These are phyloP conservation scores for Thecophora atra DNA, from an alignment of 2,888 invertebrate genomes.

Conservation along the genomic window DNA sequence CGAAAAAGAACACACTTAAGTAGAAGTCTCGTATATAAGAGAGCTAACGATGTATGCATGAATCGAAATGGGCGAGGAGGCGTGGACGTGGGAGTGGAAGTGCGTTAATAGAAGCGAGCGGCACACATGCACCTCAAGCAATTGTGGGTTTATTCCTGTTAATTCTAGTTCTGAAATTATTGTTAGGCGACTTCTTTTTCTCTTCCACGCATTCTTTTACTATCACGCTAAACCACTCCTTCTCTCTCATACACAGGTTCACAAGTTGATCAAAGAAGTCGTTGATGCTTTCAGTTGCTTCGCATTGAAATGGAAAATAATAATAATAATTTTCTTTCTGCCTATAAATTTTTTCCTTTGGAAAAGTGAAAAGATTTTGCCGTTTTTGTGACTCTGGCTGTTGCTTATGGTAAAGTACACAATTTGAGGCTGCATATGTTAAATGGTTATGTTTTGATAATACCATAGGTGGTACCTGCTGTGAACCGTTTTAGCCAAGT, in stretches of 20 bases:
- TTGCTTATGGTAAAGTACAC: slow-evolving; percentile 22
- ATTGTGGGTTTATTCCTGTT: slow-evolving; percentile 1
- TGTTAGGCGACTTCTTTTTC: slow-evolving; percentile 5
- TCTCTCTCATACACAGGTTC: no score
- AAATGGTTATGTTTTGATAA: no score
- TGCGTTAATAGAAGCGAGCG: neutral
- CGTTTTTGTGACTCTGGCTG: neutral
- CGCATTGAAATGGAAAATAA: slow-evolving; percentile 42
- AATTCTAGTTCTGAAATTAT: slow-evolving; percentile 18
- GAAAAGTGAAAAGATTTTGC: neutral
- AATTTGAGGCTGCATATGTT: slow-evolving; percentile 18
- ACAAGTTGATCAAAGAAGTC: neutral
- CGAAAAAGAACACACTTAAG: slow-evolving; percentile 8
- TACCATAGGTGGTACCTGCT: no score
- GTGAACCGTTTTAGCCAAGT: no score
- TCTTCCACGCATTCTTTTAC: neutral
- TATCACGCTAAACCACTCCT: neutral
- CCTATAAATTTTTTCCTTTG: slow-evolving; percentile 6
- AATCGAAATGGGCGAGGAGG: neutral
- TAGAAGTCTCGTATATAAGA: neutral
- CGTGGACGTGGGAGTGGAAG: neutral
- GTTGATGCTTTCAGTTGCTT: slow-evolving; percentile 32
- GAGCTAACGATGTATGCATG: no score
- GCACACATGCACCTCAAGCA: neutral
- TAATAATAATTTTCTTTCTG: slow-evolving; percentile 37